Evolutionary conservation across 2,113 vertebrate species (phyloP), one percentile per base, ranked within the genome.

Genomic region (Raja brachyura): DNA sequence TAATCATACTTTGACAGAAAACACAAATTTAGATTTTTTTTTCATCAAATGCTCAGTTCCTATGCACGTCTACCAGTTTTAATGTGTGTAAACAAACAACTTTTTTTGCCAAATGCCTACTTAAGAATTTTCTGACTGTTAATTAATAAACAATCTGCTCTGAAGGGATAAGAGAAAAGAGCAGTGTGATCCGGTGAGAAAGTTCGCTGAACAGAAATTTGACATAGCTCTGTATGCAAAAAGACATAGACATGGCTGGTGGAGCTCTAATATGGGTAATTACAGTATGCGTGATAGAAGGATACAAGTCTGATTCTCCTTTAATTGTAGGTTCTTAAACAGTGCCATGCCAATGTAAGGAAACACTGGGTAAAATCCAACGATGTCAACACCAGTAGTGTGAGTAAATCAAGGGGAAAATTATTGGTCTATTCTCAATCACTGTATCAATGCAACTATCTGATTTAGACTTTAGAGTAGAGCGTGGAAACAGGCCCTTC

Each of bases 131-230:
- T 63, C 83, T 31, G 56, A 28, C 13, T 86, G 81, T 13, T 61
- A 63, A 88, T 88, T 88, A 14, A 86, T 31, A 61, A 86, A 88
- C 83, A 63, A 14, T 61, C 83, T 88, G 28, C 13, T 20, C 59
- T 61, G 4, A 14, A 88, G 25, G 59, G 56, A 88, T 88, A 63
- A 18, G 13, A 31, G 59, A 88, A 88, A 63, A n/a, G 59, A 66
- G 11, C 25, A 86, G 59, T 88, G 83, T 16, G 5, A 88, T 63
- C 83, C 59, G 16, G 31, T 88, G 83, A 88, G 83, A 88, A 88
- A 31, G 13, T 66, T 63, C 13, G 13, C 16, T 63, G 18, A 63
- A 66, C 28, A 88, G 83, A 31, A 88, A 88, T 61, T 13, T 66
- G 83, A 16, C 83, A 33, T 66, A 88, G 5, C 83, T 33, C 14